phyloP scores from a whole-genome alignment of 1,140 invertebrate species.

The Drosophila paulistorum region DNA sequence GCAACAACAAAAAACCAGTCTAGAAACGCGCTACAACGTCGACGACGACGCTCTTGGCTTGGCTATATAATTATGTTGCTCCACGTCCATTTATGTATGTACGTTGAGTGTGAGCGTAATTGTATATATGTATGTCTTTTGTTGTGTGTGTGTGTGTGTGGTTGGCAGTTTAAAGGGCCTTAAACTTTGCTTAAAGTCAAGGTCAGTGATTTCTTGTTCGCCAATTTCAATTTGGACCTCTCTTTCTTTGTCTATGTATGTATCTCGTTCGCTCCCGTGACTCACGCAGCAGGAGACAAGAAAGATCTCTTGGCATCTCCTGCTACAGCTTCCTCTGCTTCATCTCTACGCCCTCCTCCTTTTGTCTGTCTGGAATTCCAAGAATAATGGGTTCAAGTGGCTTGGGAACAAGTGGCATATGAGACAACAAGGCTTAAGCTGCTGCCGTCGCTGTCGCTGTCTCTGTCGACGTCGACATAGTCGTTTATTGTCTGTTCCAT shows the following conservation, averaged over 20 bases:
- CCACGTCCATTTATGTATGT: conserved; percentile 30
- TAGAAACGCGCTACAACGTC: conserved; percentile 55
- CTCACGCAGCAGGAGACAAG: conserved; percentile 42
- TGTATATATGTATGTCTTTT: conserved; percentile 18
- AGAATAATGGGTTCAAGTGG: conserved; percentile 65
- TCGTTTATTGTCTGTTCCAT: conserved; percentile 38
- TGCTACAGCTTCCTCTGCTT: not conserved
- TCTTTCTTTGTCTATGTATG: not conserved
- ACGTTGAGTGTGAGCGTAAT: conserved; percentile 16
- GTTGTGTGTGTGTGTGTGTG: conserved; percentile 24
- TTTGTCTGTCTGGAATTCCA: conserved; percentile 37
- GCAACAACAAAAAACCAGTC: conserved; percentile 72
- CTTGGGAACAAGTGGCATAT: conserved; percentile 55
- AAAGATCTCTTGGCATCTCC: conserved; percentile 9
- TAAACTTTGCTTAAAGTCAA: conserved; percentile 82
- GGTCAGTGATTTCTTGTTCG: conserved; percentile 82
- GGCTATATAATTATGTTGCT: conserved; percentile 66
- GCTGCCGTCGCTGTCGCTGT: not conserved
- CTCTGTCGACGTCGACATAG: not conserved
- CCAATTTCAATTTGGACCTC: conserved; percentile 69
- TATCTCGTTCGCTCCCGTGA: conserved; percentile 29
- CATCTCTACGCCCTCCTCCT: not conserved
- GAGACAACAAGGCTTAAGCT: conserved; percentile 35
- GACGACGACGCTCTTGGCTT: conserved; percentile 39
- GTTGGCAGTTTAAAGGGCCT: conserved; percentile 74